phyloP scores from a whole-genome alignment of 2,888 invertebrate species.

The Polylopha cassiicola region DNA sequence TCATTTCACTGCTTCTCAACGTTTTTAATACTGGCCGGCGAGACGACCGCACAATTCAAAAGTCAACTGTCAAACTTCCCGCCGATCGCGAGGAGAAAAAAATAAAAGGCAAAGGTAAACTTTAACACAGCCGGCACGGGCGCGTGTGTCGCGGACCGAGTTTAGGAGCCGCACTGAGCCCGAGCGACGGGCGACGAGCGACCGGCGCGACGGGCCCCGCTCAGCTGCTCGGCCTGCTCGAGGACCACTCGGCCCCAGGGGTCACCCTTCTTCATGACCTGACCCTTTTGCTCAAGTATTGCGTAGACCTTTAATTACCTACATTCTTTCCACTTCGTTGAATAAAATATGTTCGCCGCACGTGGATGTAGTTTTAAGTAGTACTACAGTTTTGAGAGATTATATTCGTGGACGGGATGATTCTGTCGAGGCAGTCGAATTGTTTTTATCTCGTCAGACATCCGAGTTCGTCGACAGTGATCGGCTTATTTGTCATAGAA shows the following conservation, averaged over 20 bases:
- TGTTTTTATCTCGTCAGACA: constrained; percentile 44
- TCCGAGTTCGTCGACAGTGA: constrained; percentile 55
- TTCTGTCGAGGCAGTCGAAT: constrained; percentile 24
- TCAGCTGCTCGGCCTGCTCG: constrained; percentile 63
- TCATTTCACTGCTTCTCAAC: constrained; percentile 48
- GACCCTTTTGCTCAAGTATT: constrained; percentile 41
- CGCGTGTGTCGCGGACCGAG: constrained; percentile 72
- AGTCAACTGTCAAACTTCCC: constrained; percentile 56
- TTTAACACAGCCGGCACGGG: constrained; percentile 51
- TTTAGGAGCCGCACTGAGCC: constrained; percentile 68
- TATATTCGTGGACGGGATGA: constrained; percentile 1
- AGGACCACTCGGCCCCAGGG: constrained; percentile 73
- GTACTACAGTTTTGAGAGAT: not conserved
- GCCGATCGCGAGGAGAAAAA: constrained; percentile 44
- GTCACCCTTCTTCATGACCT: constrained; percentile 67
- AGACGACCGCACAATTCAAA: constrained; percentile 25
- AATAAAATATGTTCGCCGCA: too few species aligned
- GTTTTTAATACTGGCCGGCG: constrained; percentile 7
- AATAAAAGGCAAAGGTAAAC: constrained; percentile 44
- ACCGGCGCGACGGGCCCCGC: constrained; percentile 57
- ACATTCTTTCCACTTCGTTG: not conserved
- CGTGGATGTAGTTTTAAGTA: too few species aligned
- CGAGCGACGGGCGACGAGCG: constrained; percentile 33
- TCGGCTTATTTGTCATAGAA: constrained; percentile 59
- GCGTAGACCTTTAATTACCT: not conserved